Evolutionary conservation across 2,888 invertebrate species (phyloP), one percentile per base, ranked within the genome.

Genomic region (Chloroclysta siterata): DNA sequence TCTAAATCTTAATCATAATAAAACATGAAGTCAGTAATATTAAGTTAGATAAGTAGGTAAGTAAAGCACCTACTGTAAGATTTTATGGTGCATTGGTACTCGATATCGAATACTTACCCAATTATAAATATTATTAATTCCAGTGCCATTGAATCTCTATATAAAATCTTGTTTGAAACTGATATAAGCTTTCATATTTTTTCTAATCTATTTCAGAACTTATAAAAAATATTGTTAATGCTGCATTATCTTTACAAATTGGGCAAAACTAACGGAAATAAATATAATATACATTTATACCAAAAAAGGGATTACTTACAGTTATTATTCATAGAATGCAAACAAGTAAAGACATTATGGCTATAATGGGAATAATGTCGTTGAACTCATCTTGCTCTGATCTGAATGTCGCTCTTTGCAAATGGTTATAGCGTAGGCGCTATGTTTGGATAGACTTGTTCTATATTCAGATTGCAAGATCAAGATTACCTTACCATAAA

Each of bases 311-410:
- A 51, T n/a, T 8, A 41, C 54, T 50, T 63, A 68, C 76, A 73
- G 79, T 77, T 76, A 74, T 65, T 64, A 59, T 53, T 55, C 53
- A 63, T 63, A 57, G 42, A 63, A 65, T 59, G 46, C 14, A 36
- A 56, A 65, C 65, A 29, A 42, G 63, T 65, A 68, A 68, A 68
- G 68, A 59, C 55, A 71, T 71, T 68, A 66, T 71, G 60, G 53
- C 60, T 61, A 70, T 64, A 74, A 63, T 63, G 57, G 54, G 47
- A 56, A 68, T 22, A 36, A 75, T 81, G 80, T 78, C 80, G 75
- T 81, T 85, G 85, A 87, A 84, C 85, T 79, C 72, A 72, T 76
- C 76, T 75, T 70, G 68, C 70, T 74, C 70, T 75, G 68, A 77
- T 74, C 69, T 72, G 70, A 72, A 76, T 75, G 73, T 71, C 74